Evolutionary conservation across 2,888 invertebrate species (phyloP).

Genomic region (Caenorhabditis sinica): DNA sequence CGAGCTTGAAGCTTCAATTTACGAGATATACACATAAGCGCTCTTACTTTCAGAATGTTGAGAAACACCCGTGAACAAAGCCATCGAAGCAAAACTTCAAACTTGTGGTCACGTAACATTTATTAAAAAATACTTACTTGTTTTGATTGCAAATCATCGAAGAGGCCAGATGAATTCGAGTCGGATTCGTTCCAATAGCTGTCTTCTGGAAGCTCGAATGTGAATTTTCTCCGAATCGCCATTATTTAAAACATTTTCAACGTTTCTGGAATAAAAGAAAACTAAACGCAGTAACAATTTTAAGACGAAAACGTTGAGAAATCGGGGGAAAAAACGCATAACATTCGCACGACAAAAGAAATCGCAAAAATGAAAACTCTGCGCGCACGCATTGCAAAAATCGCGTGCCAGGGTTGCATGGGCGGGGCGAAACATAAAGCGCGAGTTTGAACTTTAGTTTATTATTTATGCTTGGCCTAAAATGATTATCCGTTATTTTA

Average conservation of each 20-base stretch:
- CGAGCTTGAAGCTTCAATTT: conserved; percentile 70
- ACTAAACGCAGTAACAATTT: background rate
- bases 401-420: conserved; percentile 27
- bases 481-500: background rate
- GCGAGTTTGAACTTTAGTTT: conserved; percentile 46
- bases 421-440: conserved; percentile 35
- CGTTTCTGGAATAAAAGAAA: conserved; percentile 14
- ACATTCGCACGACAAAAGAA: conserved; percentile 8
- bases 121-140: conserved; percentile 63
- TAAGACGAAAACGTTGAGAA: background rate
- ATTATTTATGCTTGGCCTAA: conserved; percentile 19
- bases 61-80: background rate
- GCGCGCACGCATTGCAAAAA: conserved; percentile 43
- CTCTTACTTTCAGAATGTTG: background rate
- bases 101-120: conserved; percentile 35
- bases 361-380: background rate
- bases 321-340: background rate
- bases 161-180: conserved; percentile 69
- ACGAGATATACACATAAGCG: conserved; percentile 47
- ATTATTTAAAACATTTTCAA: conserved; percentile 56
- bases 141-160: conserved; percentile 76
- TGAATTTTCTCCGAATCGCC: conserved; percentile 77
- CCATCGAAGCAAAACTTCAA: too few relatives aligned
- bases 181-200: conserved; percentile 79
- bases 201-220: conserved; percentile 81